These are phyloP conservation scores for Sander lucioperca DNA, from an alignment of 2,113 vertebrate species.

Conservation along the genomic window DNA sequence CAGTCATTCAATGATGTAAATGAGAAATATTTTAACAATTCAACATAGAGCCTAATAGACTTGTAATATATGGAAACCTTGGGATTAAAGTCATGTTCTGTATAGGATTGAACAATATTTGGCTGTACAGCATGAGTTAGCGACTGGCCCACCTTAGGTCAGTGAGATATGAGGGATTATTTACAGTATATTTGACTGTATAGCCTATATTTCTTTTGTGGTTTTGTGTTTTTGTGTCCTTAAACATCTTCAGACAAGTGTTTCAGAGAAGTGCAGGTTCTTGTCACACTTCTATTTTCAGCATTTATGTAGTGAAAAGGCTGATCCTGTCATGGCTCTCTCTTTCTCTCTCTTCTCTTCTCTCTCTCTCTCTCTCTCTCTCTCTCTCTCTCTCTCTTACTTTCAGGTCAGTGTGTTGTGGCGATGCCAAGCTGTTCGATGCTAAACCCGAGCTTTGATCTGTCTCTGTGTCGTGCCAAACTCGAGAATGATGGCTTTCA, in stretches of 20 bases:
- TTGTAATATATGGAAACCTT: not conserved
- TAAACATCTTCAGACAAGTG: not conserved
- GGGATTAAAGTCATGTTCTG: not conserved
- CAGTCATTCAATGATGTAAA: not conserved
- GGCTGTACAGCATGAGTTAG: not conserved
- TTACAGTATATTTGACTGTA: not conserved
- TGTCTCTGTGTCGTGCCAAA: constrained; percentile 68
- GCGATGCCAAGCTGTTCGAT: constrained; percentile 65
- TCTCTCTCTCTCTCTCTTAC: not conserved
- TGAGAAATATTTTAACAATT: not conserved
- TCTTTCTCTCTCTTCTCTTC: not conserved
- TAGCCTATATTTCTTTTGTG: not conserved
- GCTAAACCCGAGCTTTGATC: constrained; percentile 77
- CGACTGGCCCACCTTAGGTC: not conserved
- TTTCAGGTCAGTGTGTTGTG: constrained; percentile 80
- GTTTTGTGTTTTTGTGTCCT: not conserved
- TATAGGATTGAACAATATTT: not conserved
- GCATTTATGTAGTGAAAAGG: not conserved
- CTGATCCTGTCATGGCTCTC: not conserved
- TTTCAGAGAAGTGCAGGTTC: not conserved
- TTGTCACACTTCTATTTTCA: not conserved
- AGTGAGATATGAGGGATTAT: not conserved
- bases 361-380: not conserved
- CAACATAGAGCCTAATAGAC: not conserved
- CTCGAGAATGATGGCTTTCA: constrained; percentile 80